These are phyloP conservation scores for Lasioglossum leucozonium DNA, from an alignment of 2,888 invertebrate species.

Conservation along the genomic window DNA sequence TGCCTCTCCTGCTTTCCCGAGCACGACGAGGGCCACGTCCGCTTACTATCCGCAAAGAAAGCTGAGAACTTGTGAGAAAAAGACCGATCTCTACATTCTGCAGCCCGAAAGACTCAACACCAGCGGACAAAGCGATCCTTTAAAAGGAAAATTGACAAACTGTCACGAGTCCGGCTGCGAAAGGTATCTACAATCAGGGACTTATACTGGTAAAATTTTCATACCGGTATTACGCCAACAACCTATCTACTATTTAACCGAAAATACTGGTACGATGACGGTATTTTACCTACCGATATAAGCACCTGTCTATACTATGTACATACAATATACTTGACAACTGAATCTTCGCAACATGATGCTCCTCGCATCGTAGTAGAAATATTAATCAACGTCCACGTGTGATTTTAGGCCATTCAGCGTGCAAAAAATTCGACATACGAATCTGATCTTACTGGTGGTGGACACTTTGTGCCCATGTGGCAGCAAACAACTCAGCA, in stretches of 20 bases:
- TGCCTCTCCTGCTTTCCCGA: conserved; percentile 76
- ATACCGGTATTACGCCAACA: no score
- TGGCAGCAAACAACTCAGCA: conserved; percentile 94
- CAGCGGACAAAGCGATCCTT: conserved; percentile 91
- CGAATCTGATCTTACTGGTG: conserved; percentile 94
- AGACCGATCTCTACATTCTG: conserved; percentile 93
- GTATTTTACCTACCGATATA: no score
- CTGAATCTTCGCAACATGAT: no score
- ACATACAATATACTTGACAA: no score
- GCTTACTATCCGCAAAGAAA: conserved; percentile 79
- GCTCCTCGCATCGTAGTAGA: no score
- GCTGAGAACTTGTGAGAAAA: conserved; percentile 92
- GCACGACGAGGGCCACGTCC: conserved; percentile 86
- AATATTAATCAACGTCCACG: background rate
- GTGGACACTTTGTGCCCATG: conserved; percentile 95
- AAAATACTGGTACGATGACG: no score
- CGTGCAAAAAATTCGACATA: conserved; percentile 95
- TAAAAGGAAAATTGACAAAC: conserved; percentile 95
- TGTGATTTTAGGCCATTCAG: conserved; percentile 91
- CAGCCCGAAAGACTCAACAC: conserved; percentile 93
- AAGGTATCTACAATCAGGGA: no score
- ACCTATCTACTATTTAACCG: no score
- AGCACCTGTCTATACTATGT: no score
- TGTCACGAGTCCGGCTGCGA: conserved; percentile 95
- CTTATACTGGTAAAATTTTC: no score